Base-by-base conservation (phyloP, 2,113 vertebrate species). In the Grammomys dolichurus region DNA sequence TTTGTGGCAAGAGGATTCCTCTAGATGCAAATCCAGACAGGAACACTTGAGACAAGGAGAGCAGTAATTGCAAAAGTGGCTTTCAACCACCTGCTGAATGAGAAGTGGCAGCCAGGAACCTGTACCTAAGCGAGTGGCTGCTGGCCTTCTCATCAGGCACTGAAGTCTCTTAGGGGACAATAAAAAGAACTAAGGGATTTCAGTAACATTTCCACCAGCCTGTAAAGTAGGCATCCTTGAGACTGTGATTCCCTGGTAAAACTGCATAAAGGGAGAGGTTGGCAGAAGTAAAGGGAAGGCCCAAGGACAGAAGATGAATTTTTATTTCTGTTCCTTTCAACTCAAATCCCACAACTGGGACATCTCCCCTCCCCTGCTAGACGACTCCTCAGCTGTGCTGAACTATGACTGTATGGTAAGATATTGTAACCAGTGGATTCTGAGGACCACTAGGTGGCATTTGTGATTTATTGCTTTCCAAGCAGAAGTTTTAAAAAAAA, bases 391-490 rank as follows among this genome's bases (percentile, higher is more conserved):
- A 51, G 76, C 63, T 1, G 11, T 43, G 65, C 60, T 24, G 63
- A 48, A 56, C 67, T 76, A 3, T 6, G 67, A 28, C 58, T 90
- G 10, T 58, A 7, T 48, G 88, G 36, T 65, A 26, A 73, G 70
- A 86, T 58, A 92, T 69, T 1, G 63, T 69, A 97, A 94, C 97
- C 95, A 96, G 94, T 97, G 92, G 93, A 94, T 90, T 82, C 92
- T 8, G 95, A 90, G 94, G 96, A 93, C 98, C 98, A 98, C 98
- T 98, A 99, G 98, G 98, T 98, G 98, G 98, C 98, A 98, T 99
- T 98, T 99, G 98, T 98, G 98, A 99, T 99, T 98, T 99, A 98
- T 98, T 98, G 95, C 97, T 94, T 94, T 97, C 58, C 19, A 96
- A 97, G 94, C 48, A 76, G 63, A 67, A 93, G 33, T 8, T n/a